Base-by-base conservation (phyloP, 2,797 vertebrate genomes). In the Erpetoichthys calabaricus region DNA sequence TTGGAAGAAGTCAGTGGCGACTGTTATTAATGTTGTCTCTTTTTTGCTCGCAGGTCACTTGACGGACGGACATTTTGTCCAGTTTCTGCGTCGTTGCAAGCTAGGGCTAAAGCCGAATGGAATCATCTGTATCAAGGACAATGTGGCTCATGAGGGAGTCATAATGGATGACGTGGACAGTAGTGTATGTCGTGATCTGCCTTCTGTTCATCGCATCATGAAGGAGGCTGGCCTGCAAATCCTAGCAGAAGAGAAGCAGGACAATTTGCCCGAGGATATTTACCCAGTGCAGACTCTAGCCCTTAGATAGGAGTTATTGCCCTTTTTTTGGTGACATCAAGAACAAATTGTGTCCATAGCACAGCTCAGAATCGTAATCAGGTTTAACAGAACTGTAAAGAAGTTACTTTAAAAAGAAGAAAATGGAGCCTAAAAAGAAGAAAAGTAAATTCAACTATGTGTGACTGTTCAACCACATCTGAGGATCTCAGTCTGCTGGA, bases 101-200 rank as follows among this genome's bases (percentile, higher is more conserved):
- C 70, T 66, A 0, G 88, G 85, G 3, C 80, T 99, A 57, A 79
- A 83, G 25, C 88, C 91, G 46, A 86, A 89, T 0, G 94, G 95
- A 59, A 76, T 99, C 5, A 69, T 98, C 0, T 75, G 97, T 64
- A 86, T 99, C 73, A 99, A 99, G 68, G 95, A 99, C 83, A 99
- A 99, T 64, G 92, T 97, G 79, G 86, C 94, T 0, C 92, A 89
- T 47, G 91, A 96, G 61, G 94, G 93, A 0, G 90, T 94, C 59
- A 84, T 98, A 59, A 89, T 91, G 9, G 94, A 98, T 0, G 89
- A 94, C 1, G 94, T 92, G 70, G 94, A 98, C 91, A 99, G 95
- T 86, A 99, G 95, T 2, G 83, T 99, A 45, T 99, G 94, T 68
- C 81, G 93, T 0, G 92, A 90, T 70, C 78, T 98, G 44, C 65